Conservation (phyloP, 1,140 invertebrate genomes). For the Drosophila tsacasi region DNA sequence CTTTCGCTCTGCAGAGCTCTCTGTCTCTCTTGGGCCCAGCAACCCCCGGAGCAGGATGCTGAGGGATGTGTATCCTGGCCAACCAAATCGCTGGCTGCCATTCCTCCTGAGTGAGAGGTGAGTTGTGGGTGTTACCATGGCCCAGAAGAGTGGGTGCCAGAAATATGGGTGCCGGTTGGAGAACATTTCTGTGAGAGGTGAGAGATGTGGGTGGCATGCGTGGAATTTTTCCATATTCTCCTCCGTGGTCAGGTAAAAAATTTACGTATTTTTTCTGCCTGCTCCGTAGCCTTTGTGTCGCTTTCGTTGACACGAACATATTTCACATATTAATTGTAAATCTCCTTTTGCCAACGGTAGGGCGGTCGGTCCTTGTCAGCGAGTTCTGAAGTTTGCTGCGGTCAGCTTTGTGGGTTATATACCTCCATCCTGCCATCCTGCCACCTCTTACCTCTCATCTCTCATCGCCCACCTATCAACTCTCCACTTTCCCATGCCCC, state of each 20-base stretch:
- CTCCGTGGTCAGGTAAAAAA: constrained; percentile 33
- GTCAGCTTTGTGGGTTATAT: constrained; percentile 26
- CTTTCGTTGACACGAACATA: constrained; percentile 37
- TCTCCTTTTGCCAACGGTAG: background rate
- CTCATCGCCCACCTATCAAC: too few species aligned
- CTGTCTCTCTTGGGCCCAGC: constrained; percentile 25
- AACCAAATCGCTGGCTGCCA: constrained; percentile 76
- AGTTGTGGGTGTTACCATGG: constrained; percentile 29
- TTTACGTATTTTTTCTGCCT: constrained; percentile 1
- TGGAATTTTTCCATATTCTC: constrained; percentile 55
- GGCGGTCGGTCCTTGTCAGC: constrained; percentile 9
- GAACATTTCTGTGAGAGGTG: background rate
- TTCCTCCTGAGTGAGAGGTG: background rate
- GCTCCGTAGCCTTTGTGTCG: background rate
- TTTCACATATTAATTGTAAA: constrained; percentile 67
- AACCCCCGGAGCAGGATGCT: constrained; percentile 68
- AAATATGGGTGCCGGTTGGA: constrained; percentile 2
- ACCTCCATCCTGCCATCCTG: background rate
- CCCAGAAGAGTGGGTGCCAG: background rate
- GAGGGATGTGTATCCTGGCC: constrained; percentile 60
- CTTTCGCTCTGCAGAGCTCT: constrained; percentile 11
- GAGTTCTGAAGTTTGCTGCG: constrained; percentile 24
- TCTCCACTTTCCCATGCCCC: background rate
- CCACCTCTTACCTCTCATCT: too few species aligned
- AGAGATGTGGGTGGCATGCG: constrained; percentile 2